Conservation (phyloP, 2,888 invertebrate species). For the Xanthorhoe spadicearia region DNA sequence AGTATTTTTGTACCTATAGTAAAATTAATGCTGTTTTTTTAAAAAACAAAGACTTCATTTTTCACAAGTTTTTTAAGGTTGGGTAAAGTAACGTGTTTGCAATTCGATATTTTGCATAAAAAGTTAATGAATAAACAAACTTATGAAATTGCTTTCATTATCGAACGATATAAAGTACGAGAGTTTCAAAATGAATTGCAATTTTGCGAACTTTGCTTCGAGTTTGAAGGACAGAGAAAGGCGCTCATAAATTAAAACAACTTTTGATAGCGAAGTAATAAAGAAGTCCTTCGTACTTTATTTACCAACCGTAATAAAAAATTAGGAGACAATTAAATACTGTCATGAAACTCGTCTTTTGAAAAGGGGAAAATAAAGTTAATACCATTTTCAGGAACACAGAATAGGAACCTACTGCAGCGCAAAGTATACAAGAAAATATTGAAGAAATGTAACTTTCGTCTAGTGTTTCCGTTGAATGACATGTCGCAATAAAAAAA, state of each 20-base stretch:
- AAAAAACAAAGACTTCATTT: too few species aligned
- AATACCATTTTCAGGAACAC: too few species aligned
- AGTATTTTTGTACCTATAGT: too few species aligned
- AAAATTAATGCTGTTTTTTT: too few species aligned
- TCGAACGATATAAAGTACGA: slow-evolving; percentile 8
- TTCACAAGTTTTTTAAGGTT: neutral
- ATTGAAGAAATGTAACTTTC: too few species aligned
- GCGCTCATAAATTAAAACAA: neutral
- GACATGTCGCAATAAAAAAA: too few species aligned
- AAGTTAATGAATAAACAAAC: neutral
- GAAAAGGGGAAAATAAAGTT: too few species aligned
- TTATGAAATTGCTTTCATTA: slow-evolving; percentile 17
- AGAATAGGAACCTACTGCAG: too few species aligned
- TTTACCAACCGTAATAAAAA: neutral
- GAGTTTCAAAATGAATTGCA: slow-evolving; percentile 15
- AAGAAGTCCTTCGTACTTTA: neutral
- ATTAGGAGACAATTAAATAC: neutral
- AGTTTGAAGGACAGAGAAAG: slow-evolving; percentile 18
- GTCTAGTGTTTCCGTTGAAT: too few species aligned
- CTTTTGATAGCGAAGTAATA: neutral
- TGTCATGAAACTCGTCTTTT: too few species aligned
- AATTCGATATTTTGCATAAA: slow-evolving; percentile 3
- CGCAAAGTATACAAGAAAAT: too few species aligned
- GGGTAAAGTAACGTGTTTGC: slow-evolving; percentile 4
- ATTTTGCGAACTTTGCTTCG: slow-evolving; percentile 6